phyloP scores from a whole-genome alignment of 2,797 vertebrate genomes.

The Xiphorhynchus erythropygius region DNA sequence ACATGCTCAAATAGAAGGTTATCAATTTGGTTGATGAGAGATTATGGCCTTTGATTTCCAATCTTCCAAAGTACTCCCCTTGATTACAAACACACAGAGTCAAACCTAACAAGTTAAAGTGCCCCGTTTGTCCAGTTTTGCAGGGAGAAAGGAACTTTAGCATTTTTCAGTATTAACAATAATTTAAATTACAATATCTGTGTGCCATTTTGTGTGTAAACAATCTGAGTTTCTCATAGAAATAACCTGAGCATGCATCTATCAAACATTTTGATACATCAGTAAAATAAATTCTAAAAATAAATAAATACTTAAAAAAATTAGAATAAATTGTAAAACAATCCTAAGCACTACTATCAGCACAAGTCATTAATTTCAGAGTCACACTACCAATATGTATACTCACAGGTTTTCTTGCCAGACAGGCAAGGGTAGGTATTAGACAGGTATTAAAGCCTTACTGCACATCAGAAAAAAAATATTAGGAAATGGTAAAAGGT shows the following conservation, averaged over 20 bases:
- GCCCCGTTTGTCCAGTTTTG: slow-evolving; percentile 59
- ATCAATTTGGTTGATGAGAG: slow-evolving; percentile 77
- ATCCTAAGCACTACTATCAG: not conserved
- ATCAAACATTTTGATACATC: not conserved
- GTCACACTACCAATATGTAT: not conserved
- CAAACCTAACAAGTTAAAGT: slow-evolving; percentile 78
- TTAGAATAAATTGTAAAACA: not conserved
- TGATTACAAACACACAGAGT: slow-evolving; percentile 82
- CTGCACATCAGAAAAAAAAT: not conserved
- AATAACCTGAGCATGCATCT: not conserved
- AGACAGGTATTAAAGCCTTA: not conserved
- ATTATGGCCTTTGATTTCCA: slow-evolving; percentile 80
- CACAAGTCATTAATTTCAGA: not conserved
- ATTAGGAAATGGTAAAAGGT: not conserved
- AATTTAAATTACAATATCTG: not conserved
- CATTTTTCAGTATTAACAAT: slow-evolving; percentile 56
- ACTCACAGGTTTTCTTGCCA: not conserved
- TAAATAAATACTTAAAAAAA: not conserved
- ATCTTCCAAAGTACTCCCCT: slow-evolving; percentile 47
- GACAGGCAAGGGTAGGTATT: not conserved
- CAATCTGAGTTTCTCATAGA: not conserved
- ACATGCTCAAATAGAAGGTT: slow-evolving; percentile 72
- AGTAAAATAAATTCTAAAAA: not conserved
- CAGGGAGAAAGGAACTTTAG: slow-evolving; percentile 76
- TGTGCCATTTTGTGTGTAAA: not conserved